Conservation (phyloP, 2,797 vertebrate genomes). For the Notamacropus eugenii region DNA sequence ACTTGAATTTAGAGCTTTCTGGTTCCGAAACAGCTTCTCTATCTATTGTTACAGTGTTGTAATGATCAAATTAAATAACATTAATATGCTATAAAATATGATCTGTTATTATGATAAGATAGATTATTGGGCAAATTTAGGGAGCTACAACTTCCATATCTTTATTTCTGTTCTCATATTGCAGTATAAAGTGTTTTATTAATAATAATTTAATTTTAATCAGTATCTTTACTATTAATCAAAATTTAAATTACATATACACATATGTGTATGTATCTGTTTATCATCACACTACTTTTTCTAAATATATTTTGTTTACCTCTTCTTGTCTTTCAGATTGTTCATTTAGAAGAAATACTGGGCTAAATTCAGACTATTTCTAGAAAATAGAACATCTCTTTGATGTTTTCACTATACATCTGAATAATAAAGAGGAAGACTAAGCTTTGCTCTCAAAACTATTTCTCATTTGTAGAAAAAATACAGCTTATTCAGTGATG, state of each 20-base stretch:
- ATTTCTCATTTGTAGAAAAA: neutral
- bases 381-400: neutral
- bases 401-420: neutral
- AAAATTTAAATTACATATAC: neutral
- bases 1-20: neutral
- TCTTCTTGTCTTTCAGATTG: neutral
- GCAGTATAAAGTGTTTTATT: neutral
- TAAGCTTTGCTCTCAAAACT: neutral
- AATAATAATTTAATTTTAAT: neutral
- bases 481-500: slow-evolving; percentile 45
- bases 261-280: neutral
- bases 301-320: neutral
- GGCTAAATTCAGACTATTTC: neutral
- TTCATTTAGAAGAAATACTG: neutral
- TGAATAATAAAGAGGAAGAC: neutral
- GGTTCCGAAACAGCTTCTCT: neutral
- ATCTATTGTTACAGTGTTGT: neutral
- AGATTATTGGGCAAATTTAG: neutral
- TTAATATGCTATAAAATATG: neutral
- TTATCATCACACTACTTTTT: neutral
- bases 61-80: neutral
- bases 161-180: neutral
- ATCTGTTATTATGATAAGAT: neutral
- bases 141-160: neutral
- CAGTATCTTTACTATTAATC: neutral